These are phyloP conservation scores for Sarcophilus harrisii DNA, from an alignment of 2,797 vertebrate genomes.

Conservation along the genomic window DNA sequence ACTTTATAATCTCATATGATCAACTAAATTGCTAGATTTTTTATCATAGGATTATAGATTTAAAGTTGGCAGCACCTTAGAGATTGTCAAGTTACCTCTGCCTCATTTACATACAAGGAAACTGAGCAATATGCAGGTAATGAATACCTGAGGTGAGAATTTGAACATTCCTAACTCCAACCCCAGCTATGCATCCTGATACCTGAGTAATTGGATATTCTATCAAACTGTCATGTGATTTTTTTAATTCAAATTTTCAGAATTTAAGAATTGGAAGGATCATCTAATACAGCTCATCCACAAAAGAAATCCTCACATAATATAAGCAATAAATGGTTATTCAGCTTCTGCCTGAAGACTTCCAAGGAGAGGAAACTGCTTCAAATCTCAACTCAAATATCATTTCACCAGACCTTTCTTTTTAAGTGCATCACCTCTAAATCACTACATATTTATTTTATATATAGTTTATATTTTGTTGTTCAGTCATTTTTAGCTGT, in stretches of 20 bases:
- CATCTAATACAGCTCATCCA: background rate
- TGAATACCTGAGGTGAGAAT: background rate
- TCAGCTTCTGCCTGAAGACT: background rate
- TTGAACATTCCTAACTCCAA: background rate
- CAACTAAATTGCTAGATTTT: slow-evolving; percentile 29
- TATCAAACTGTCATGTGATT: background rate
- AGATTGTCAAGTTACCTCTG: background rate
- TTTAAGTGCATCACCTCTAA: background rate
- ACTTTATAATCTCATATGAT: slow-evolving; percentile 40
- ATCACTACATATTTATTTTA: background rate
- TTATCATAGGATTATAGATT: slow-evolving; percentile 56
- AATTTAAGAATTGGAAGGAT: background rate
- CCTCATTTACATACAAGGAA: background rate
- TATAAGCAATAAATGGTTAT: background rate
- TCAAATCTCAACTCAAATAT: background rate
- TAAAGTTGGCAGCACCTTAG: background rate
- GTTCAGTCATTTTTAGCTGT: background rate
- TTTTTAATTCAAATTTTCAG: background rate
- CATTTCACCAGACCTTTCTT: background rate
- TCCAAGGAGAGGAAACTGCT: background rate
- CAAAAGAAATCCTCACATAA: background rate
- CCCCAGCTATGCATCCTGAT: background rate
- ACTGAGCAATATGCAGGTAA: background rate
- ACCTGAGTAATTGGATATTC: background rate
- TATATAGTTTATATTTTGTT: background rate